Percentiles rank a stretch among this genome's conserved stretches.
Conservation (phyloP, 2,113 vertebrate genomes). For the Cyphomyrus discorhynchus region DNA sequence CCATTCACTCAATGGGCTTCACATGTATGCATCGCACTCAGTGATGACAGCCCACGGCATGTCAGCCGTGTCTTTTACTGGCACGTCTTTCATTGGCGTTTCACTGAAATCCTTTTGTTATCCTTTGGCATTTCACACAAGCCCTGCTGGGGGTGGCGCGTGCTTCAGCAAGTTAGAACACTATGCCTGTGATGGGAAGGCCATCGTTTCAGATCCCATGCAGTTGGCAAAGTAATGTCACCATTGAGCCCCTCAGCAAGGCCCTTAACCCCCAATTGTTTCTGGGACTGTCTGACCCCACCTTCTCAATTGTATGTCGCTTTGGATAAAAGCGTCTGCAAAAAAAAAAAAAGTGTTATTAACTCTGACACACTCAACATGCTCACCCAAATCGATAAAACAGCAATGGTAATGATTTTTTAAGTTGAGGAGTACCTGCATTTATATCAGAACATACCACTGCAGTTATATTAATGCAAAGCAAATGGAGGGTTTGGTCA, state of each 20-base stretch:
- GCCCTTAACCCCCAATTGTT: not conserved
- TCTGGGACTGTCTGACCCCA: not conserved
- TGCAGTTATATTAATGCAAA: not conserved
- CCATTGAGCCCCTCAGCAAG: not conserved
- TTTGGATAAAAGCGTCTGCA: not conserved
- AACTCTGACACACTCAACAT: not conserved
- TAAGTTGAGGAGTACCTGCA: not conserved
- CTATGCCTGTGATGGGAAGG: not conserved
- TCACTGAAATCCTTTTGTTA: not conserved
- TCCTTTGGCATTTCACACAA: not conserved
- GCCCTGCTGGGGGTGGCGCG: not conserved
- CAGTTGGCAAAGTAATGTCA: not conserved
- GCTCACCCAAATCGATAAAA: not conserved
- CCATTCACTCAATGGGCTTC: not conserved
- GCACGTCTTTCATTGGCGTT: not conserved
- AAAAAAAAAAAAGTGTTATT: not conserved
- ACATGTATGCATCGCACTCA: not conserved
- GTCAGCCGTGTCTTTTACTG: not conserved
- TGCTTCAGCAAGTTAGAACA: not conserved
- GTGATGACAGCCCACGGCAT: not conserved
- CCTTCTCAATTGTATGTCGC: not conserved
- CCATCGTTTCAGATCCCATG: not conserved
- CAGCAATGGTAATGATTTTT: not conserved
- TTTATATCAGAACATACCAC: not conserved
- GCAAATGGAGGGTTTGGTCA: not conserved